Evolutionary conservation across 2,113 vertebrate species (phyloP), one percentile per base, ranked within the genome.

Genomic region (Ictidomys tridecemlineatus): DNA sequence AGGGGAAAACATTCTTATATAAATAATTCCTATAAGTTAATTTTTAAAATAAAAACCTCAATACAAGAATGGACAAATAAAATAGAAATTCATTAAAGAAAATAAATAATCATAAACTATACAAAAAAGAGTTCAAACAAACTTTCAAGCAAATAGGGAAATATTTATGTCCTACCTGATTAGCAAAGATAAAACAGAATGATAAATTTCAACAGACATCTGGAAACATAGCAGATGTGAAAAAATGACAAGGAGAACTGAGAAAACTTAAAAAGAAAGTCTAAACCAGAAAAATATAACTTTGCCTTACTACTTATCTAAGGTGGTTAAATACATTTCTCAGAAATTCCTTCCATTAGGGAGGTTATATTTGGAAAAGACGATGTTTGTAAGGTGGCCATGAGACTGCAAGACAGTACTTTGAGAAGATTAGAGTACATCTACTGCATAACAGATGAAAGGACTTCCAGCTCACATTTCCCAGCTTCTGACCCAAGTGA

Each of bases 241-340:
- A 95, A 87, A 72, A 87, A 78, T 84, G 63, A 63, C 32, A 88
- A 45, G 18, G 10, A 79, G 22, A 86, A 30, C 6, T 86, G 30
- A 82, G 85, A 96, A 83, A 87, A 67, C 18, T 58, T 30, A 37
- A 86, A 56, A 82, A 93, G 72, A 79, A 88, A 92, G 30, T 58
- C 45, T 67, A 85, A 96, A 67, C 63, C 34, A 80, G 65, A 84
- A 91, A 97, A 95, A 73, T 30, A 91, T 39, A 88, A 73, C 14
- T 48, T 76, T 74, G 16, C 8, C 12, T 95, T 18, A 58, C 2
- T 83, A 22, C 28, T 84, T 45, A 70, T 77, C 61, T 84, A 45
- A 83, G 24, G 6, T 45, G 42, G 14, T 83, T 70, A 92, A 65
- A 22, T 37, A 78, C 28, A 88, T 58, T 93, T 95, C 61, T 42